Evolutionary conservation across 2,797 vertebrate species (phyloP).

Genomic region (Syndactyla subalaris): DNA sequence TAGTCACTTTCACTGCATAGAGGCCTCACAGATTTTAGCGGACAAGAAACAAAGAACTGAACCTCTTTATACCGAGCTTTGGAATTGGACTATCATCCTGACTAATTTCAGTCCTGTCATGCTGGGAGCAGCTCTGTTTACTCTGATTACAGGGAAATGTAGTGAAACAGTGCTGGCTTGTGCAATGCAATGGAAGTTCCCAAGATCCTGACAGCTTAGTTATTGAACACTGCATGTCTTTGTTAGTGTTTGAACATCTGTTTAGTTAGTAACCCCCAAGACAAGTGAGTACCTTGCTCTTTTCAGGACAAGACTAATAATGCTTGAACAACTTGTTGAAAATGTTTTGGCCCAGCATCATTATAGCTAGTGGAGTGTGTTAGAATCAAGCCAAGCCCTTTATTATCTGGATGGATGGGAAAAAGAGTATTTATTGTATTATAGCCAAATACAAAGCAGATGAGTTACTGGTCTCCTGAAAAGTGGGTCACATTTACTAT

Average conservation of each 20-base stretch:
- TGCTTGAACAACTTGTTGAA: constrained; percentile 21
- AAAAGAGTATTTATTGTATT: not conserved
- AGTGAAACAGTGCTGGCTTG: not conserved
- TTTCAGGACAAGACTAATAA: constrained; percentile 4
- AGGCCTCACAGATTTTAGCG: not conserved
- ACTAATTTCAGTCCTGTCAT: not conserved
- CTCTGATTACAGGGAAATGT: not conserved
- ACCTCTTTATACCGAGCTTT: not conserved
- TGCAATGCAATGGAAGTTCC: not conserved
- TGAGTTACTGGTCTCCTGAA: not conserved
- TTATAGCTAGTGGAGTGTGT: not conserved
- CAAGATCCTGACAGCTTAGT: not conserved
- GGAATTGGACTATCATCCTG: not conserved
- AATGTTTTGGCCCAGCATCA: not conserved
- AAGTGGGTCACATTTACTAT: not conserved
- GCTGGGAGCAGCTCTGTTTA: not conserved
- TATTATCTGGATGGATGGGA: not conserved
- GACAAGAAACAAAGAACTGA: not conserved
- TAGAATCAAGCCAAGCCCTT: not conserved
- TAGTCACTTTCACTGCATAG: not conserved
- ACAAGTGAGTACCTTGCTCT: not conserved
- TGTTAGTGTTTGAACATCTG: constrained; percentile 17
- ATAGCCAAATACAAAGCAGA: not conserved
- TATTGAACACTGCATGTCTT: not conserved
- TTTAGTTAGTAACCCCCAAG: not conserved